Conservation (phyloP, 2,888 invertebrate species). For the Altica lythri region DNA sequence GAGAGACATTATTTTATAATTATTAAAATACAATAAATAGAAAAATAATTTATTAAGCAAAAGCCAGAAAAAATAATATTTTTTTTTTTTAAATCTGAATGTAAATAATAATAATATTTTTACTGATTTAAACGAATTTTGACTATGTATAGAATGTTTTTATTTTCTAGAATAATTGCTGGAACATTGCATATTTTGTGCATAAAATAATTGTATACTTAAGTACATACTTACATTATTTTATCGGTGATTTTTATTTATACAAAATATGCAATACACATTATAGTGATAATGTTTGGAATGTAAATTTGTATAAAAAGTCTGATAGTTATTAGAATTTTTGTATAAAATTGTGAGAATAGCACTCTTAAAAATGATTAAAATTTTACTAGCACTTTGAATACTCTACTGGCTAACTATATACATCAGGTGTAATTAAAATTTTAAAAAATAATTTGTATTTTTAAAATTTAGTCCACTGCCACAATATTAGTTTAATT, state of each 20-base stretch:
- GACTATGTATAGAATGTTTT: constrained; percentile 28
- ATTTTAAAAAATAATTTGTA: no score
- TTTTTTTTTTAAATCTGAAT: no score
- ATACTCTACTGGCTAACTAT: neutral
- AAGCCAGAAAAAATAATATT: no score
- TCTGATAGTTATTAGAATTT: constrained; percentile 25
- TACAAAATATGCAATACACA: constrained; percentile 20
- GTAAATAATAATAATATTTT: no score
- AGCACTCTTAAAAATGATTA: constrained; percentile 17
- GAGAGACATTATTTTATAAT: neutral
- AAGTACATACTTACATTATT: neutral
- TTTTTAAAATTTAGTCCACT: no score
- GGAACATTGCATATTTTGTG: constrained; percentile 24
- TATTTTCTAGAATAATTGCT: constrained; percentile 18
- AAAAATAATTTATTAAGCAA: no score
- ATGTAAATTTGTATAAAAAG: constrained; percentile 34
- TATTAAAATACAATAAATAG: no score
- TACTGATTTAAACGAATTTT: no score
- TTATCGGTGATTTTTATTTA: neutral
- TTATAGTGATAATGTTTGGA: constrained; percentile 19
- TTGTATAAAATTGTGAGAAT: constrained; percentile 22
- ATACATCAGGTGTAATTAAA: no score
- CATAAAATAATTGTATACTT: neutral
- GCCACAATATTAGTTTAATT: no score
- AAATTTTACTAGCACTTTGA: constrained; percentile 13